These are phyloP conservation scores for Clusia tigrina DNA, from an alignment of 2,888 invertebrate species.

Conservation along the genomic window DNA sequence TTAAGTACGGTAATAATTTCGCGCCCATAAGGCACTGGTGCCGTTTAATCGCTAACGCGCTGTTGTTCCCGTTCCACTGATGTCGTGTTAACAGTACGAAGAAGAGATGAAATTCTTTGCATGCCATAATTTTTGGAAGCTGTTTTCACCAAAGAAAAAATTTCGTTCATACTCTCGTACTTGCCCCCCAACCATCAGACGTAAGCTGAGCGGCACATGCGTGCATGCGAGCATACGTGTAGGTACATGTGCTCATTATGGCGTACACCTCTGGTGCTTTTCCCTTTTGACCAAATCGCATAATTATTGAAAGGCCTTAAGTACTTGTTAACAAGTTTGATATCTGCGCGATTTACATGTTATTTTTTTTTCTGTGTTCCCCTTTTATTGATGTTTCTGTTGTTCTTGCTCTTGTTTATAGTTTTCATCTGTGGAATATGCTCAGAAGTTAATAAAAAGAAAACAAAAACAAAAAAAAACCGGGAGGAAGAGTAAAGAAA, in stretches of 20 bases:
- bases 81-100: neutral
- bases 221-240: no score
- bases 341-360: conserved; percentile 62
- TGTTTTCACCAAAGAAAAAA: conserved; percentile 14
- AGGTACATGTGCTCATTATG: conserved; percentile 46
- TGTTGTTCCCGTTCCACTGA: neutral
- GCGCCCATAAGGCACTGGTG: conserved; percentile 49
- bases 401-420: conserved; percentile 7
- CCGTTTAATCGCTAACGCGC: neutral
- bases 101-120: conserved; percentile 46
- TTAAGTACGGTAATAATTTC: conserved; percentile 42
- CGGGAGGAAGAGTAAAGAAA: neutral
- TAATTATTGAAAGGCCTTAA: conserved; percentile 55
- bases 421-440: conserved; percentile 7
- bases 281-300: conserved; percentile 32
- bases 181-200: neutral
- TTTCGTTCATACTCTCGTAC: no score
- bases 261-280: conserved; percentile 49
- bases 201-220: neutral
- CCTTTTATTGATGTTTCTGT: conserved; percentile 7
- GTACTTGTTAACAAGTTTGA: conserved; percentile 63
- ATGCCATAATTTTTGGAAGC: conserved; percentile 42
- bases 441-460: neutral
- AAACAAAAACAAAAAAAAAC: neutral
- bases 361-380: conserved; percentile 23